Percentiles rank a stretch among this genome's conserved stretches.
Conservation (phyloP, 2,888 invertebrate species). For the Synergus itoensis region DNA sequence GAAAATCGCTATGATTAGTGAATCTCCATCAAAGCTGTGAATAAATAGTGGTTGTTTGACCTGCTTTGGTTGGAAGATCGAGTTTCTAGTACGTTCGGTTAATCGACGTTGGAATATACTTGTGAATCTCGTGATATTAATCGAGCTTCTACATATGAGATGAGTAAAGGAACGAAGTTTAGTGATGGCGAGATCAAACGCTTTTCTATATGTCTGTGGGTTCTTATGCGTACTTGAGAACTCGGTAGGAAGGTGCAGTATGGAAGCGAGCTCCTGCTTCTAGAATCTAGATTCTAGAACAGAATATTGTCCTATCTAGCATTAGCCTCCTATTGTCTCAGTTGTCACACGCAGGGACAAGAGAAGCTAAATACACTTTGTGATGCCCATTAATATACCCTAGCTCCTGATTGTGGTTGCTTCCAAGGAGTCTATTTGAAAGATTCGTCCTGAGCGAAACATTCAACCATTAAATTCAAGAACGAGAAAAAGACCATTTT, state of each 20-base stretch:
- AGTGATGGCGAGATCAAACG: slow-evolving; percentile 19
- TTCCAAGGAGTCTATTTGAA: slow-evolving; percentile 1
- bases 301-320: slow-evolving; percentile 35
- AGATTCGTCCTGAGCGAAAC: slow-evolving; percentile 12
- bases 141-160: slow-evolving; percentile 29
- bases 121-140: slow-evolving; percentile 34
- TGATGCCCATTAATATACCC: slow-evolving; percentile 36
- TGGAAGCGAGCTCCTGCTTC: slow-evolving; percentile 9
- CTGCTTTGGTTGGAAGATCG: slow-evolving; percentile 20
- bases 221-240: slow-evolving; percentile 18
- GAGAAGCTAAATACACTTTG: slow-evolving; percentile 39
- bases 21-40: slow-evolving; percentile 14
- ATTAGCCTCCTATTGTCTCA: slow-evolving; percentile 33
- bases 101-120: slow-evolving; percentile 35
- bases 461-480: background rate
- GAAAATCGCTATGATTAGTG: slow-evolving; percentile 10
- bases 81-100: slow-evolving; percentile 19
- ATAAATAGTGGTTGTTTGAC: slow-evolving; percentile 39
- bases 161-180: slow-evolving; percentile 18
- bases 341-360: slow-evolving; percentile 39
- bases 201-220: slow-evolving; percentile 11
- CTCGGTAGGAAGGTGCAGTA: background rate
- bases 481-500: background rate
- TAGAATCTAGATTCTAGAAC: slow-evolving; percentile 11
- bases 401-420: slow-evolving; percentile 34